Percentiles rank a stretch among this genome's conserved stretches.
phyloP scores from a whole-genome alignment of 2,888 invertebrate species.

The Agriopis leucophaearia region DNA sequence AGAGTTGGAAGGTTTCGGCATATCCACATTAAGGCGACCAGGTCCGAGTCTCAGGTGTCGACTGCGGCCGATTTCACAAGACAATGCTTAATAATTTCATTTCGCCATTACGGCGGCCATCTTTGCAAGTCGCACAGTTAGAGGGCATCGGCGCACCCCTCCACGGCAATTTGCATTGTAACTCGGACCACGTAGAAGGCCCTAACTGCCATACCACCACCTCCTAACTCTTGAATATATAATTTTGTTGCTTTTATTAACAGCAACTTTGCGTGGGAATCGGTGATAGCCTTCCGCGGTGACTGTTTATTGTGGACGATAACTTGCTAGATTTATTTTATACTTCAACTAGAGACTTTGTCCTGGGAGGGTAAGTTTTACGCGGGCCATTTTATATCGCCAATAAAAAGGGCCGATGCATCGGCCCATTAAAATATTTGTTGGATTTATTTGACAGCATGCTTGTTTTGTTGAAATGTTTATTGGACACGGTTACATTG shows the following conservation, averaged over 20 bases:
- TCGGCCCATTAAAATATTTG: conserved; percentile 82
- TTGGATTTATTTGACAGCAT: conserved; percentile 81
- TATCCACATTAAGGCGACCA: conserved; percentile 72
- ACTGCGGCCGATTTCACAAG: conserved; percentile 86
- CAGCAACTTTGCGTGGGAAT: conserved; percentile 86
- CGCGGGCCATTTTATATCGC: conserved; percentile 75
- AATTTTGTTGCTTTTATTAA: conserved; percentile 87
- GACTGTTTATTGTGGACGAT: conserved; percentile 83
- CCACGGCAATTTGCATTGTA: conserved; percentile 86
- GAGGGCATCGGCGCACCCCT: conserved; percentile 85
- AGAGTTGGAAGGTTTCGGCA: conserved; percentile 45
- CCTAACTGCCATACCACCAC: conserved; percentile 84
- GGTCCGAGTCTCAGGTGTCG: conserved; percentile 83
- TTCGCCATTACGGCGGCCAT: conserved; percentile 86
- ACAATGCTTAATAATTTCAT: conserved; percentile 87
- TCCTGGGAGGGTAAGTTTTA: conserved; percentile 64
- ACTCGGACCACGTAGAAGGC: conserved; percentile 85
- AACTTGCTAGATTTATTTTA: conserved; percentile 86
- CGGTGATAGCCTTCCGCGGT: conserved; percentile 82
- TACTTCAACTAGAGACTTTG: conserved; percentile 78
- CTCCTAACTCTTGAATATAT: conserved; percentile 86
- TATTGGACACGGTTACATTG: conserved; percentile 75
- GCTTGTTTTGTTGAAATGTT: conserved; percentile 78
- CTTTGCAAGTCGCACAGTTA: conserved; percentile 85
- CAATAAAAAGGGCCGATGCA: conserved; percentile 81